Evolutionary conservation across 2,888 invertebrate genomes (phyloP).

Genomic region (Eristalis arbustorum): DNA sequence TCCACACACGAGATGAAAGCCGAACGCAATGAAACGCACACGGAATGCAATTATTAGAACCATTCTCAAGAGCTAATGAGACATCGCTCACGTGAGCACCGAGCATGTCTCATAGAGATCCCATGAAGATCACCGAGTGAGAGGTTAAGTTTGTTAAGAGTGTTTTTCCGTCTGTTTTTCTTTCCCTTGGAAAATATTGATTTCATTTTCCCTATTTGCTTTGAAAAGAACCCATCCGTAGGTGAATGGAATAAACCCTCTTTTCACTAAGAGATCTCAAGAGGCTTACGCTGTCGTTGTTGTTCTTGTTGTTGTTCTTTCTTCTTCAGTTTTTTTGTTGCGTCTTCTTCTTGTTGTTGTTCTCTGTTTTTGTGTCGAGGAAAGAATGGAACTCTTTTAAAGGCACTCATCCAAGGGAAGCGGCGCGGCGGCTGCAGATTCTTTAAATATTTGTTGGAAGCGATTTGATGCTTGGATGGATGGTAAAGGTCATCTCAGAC

Average conservation of each 20-base stretch:
- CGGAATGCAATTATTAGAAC: conserved; percentile 47
- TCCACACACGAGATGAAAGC: not conserved
- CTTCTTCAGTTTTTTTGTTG: too few species aligned
- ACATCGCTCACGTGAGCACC: conserved; percentile 45
- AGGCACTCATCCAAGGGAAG: conserved; percentile 53
- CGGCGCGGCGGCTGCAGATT: conserved; percentile 48
- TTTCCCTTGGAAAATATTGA: conserved; percentile 49
- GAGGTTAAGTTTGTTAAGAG: conserved; percentile 34
- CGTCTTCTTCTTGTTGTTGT: not conserved
- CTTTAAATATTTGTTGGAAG: conserved; percentile 48
- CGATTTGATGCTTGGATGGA: conserved; percentile 32
- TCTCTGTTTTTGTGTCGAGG: not conserved
- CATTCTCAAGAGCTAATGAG: conserved; percentile 40
- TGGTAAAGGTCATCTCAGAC: conserved; percentile 22
- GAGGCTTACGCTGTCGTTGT: conserved; percentile 57
- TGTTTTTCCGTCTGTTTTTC: conserved; percentile 11
- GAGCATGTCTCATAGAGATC: conserved; percentile 9
- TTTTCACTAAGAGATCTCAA: conserved; percentile 50
- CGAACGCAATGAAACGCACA: conserved; percentile 8
- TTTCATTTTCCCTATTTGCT: conserved; percentile 60
- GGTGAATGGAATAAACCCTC: conserved; percentile 36
- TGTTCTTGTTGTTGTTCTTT: not conserved
- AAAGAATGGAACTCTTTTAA: conserved; percentile 7
- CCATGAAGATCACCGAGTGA: not conserved
- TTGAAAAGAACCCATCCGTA: conserved; percentile 41